phyloP scores from a whole-genome alignment of 2,888 invertebrate species.

The Synanthedon myopaeformis region DNA sequence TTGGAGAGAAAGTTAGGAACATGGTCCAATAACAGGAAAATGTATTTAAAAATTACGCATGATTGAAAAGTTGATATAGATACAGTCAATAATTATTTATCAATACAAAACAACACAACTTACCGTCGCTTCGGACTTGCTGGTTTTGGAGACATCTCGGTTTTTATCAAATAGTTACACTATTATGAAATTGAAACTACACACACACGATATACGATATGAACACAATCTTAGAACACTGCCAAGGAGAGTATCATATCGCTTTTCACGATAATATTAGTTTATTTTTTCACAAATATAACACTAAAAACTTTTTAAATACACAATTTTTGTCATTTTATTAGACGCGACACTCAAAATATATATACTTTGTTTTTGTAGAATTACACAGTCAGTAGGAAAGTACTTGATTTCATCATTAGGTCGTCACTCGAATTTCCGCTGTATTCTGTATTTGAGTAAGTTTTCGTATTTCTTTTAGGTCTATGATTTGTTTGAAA shows the following conservation, averaged over 20 bases:
- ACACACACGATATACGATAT: slow-evolving; percentile 33
- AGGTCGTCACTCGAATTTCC: too few relatives aligned
- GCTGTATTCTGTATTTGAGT: too few relatives aligned
- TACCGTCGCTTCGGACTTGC: slow-evolving; percentile 80
- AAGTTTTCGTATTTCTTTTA: too few relatives aligned
- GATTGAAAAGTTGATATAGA: not conserved
- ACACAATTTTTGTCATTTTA: slow-evolving; percentile 64
- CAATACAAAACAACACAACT: slow-evolving; percentile 15
- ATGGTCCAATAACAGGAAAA: not conserved
- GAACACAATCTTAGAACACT: slow-evolving; percentile 70
- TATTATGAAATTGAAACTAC: slow-evolving; percentile 39
- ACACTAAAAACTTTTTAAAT: slow-evolving; percentile 41
- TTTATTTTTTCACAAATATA: slow-evolving; percentile 30
- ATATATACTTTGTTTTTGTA: slow-evolving; percentile 57
- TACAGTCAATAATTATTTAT: not conserved
- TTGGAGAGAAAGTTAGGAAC: not conserved
- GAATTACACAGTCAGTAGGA: slow-evolving; percentile 48
- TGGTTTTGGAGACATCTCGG: slow-evolving; percentile 61
- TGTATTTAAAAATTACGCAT: not conserved
- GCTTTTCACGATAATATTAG: slow-evolving; percentile 41
- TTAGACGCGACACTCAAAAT: slow-evolving; percentile 51
- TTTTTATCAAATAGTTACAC: slow-evolving; percentile 39
- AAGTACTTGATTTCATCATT: slow-evolving; percentile 10
- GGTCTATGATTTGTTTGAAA: too few relatives aligned
- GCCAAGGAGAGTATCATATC: slow-evolving; percentile 70